These are phyloP conservation scores for Drosophila ustulata DNA, from an alignment of 2,888 invertebrate species.

Conservation along the genomic window DNA sequence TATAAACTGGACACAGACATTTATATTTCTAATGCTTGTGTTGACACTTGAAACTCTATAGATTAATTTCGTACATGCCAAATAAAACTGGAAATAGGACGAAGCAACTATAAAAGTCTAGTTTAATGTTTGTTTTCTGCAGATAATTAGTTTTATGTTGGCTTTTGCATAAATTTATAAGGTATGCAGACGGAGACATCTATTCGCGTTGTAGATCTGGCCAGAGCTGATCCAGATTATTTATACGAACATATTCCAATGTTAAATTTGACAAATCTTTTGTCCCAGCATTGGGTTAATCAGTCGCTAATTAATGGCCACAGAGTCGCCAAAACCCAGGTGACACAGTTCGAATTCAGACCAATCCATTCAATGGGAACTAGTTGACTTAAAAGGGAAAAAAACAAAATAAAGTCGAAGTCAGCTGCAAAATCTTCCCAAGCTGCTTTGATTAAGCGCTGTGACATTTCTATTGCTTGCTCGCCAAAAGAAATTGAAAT, in stretches of 20 bases:
- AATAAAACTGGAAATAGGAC: constrained; percentile 12
- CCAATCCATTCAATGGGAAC: constrained; percentile 63
- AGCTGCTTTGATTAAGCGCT: constrained; percentile 75
- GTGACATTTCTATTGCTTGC: constrained; percentile 73
- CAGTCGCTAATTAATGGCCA: constrained; percentile 46
- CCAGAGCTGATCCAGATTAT: constrained; percentile 30
- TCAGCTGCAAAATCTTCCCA: constrained; percentile 64
- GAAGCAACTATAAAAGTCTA: constrained; percentile 23
- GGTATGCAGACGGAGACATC: constrained; percentile 18
- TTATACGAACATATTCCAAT: constrained; percentile 5
- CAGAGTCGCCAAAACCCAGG: constrained; percentile 13
- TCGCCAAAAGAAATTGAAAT: constrained; percentile 63
- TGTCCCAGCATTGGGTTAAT: constrained; percentile 36
- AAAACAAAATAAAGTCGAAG: constrained; percentile 2
- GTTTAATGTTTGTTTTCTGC: constrained; percentile 24
- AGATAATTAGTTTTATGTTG: constrained; percentile 28
- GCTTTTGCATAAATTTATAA: constrained; percentile 23
- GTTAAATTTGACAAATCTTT: constrained; percentile 46
- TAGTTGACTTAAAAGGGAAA: constrained; percentile 42
- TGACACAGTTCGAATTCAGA: constrained; percentile 36
- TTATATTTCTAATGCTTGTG: not conserved
- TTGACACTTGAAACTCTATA: not conserved
- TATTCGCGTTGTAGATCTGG: constrained; percentile 39
- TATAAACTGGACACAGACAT: not conserved
- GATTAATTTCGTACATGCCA: constrained; percentile 33